These are phyloP conservation scores for Nyctalus aviator DNA, from an alignment of 2,797 vertebrate genomes.

Conservation along the genomic window DNA sequence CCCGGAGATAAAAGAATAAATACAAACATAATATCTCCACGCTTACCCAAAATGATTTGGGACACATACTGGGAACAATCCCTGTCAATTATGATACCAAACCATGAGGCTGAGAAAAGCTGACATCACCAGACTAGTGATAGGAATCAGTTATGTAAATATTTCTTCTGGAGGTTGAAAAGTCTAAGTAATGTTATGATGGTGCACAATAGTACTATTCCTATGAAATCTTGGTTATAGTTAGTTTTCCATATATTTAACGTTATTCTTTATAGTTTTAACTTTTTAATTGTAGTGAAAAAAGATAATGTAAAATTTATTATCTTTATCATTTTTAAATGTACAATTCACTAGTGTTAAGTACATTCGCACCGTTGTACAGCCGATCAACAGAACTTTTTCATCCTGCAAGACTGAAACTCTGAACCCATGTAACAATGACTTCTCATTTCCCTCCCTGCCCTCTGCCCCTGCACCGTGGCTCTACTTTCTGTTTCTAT, in stretches of 20 bases:
- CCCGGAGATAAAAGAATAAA: conserved; percentile 28
- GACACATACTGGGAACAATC: neutral
- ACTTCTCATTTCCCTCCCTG: too few species aligned
- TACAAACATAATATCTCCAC: neutral
- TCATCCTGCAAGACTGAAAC: neutral
- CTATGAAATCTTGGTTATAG: neutral
- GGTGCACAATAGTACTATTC: too few species aligned
- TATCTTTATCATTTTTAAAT: neutral
- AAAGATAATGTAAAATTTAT: neutral
- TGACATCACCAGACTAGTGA: neutral
- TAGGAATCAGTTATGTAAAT: conserved; percentile 3
- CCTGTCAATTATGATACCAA: conserved; percentile 10
- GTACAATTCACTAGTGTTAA: neutral
- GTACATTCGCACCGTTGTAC: too few species aligned
- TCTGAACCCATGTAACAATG: neutral
- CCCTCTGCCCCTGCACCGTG: neutral
- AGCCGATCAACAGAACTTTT: neutral
- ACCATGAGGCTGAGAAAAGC: conserved; percentile 21
- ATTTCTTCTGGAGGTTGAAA: neutral
- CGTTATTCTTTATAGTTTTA: neutral
- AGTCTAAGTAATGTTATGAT: neutral
- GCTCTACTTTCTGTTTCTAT: neutral
- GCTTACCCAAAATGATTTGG: neutral
- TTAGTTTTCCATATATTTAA: conserved; percentile 21
- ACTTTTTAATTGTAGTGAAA: conserved; percentile 1